Base-by-base conservation (phyloP, 2,888 invertebrate species). In the Crematogaster levior region DNA sequence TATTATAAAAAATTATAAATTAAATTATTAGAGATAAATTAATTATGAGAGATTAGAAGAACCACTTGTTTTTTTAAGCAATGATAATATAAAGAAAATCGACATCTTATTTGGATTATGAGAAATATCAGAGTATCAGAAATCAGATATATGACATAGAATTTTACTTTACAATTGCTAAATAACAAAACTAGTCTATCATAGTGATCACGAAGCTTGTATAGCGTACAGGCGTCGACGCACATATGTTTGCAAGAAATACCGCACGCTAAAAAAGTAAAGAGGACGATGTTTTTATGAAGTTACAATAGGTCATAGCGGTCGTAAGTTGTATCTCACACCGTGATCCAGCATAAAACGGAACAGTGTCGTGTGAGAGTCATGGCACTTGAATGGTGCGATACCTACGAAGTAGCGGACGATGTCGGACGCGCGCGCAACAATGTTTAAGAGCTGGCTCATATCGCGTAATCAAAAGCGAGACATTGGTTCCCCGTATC, bases 401-500 rank as follows among this genome's bases (percentile, higher is more conserved):
- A 86, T 85, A 82, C 81, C n/a, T 83, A 18, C 40, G 77, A 51
- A 63, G 66, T 82, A 51, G 72, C 46, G 37, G 74, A 51, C 24
- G 30, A 68, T 56, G 68, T 60, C 21, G 46, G 60, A 46, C 37
- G 60, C 68, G 61, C 34, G 53, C 56, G 84, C 80, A 84, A 84
- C 88, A 83, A 86, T 85, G 87, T 87, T 84, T 82, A 79, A 68
- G 53, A 70, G 82, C 77, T 80, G 79, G 83, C 70, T 83, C 81
- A 81, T 88, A 89, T 88, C 89, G 89, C 84, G 86, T 89, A 89
- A 89, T 89, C 88, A 88, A 84, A 87, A 84, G 88, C 85, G 77
- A 81, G 86, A 89, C 88, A 88, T 89, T 85, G 86, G 89, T 88
- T 79, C 81, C 75, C 73, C 56, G 83, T 89, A 83, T 68, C 70